Percentiles rank a stretch among this genome's conserved stretches.
Evolutionary conservation across 2,888 invertebrate genomes (phyloP).

Genomic region (Erpobdella octoculata): DNA sequence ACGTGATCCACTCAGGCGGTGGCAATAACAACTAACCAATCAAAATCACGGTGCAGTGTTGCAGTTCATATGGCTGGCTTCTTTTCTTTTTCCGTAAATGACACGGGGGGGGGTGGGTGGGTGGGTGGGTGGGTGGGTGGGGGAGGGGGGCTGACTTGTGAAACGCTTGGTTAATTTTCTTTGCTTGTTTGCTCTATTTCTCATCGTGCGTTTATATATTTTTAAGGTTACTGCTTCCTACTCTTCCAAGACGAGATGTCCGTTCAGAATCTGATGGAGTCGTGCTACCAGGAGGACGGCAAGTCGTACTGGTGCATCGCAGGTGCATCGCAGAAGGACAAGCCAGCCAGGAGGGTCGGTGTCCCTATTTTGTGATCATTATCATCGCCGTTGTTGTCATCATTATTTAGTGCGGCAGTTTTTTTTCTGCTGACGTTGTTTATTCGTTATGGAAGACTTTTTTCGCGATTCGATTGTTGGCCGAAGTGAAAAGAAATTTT

Average conservation of each 20-base stretch:
- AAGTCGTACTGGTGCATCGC: conserved; percentile 95
- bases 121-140: too few species aligned
- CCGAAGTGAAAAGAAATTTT: neutral
- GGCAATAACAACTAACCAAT: too few species aligned
- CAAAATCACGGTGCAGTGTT: too few species aligned
- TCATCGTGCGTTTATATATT: neutral
- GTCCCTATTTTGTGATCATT: neutral
- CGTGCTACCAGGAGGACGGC: conserved; percentile 93
- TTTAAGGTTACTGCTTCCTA: conserved; percentile 57
- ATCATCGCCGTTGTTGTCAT: neutral
- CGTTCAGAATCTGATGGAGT: conserved; percentile 90
- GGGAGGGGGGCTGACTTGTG: too few species aligned
- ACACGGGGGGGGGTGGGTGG: too few species aligned
- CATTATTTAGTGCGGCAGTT: neutral
- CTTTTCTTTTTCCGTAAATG: too few species aligned
- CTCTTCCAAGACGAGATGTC: conserved; percentile 83
- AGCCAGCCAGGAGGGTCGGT: conserved; percentile 63
- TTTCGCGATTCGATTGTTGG: neutral
- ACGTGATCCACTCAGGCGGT: too few species aligned
- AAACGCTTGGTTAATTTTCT: too few species aligned
- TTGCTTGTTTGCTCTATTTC: neutral
- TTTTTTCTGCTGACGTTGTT: too few species aligned
- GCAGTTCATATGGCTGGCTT: too few species aligned
- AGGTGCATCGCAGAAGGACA: conserved; percentile 96
- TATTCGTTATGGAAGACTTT: too few species aligned